phyloP scores from a whole-genome alignment of 2,113 vertebrate genomes.

The Mastomys natalensis region DNA sequence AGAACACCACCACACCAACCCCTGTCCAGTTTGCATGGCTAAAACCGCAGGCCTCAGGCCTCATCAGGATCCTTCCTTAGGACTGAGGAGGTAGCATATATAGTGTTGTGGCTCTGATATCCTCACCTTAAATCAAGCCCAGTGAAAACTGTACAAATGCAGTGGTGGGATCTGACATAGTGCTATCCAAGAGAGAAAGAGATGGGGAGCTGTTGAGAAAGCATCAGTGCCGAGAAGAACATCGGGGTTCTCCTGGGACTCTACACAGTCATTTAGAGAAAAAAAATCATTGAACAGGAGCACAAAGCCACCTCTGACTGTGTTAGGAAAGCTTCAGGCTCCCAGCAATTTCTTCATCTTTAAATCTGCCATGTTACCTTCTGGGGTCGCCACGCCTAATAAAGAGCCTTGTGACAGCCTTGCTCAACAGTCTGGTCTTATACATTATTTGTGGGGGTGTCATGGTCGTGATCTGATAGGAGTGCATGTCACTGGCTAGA shows the following conservation, averaged over 20 bases:
- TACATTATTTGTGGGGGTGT: no score
- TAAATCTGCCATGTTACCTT: not conserved
- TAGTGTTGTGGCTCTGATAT: not conserved
- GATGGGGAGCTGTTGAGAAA: not conserved
- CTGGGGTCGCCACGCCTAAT: no score
- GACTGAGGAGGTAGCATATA: not conserved
- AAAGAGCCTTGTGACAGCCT: not conserved
- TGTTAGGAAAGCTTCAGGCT: not conserved
- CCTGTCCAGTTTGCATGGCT: not conserved
- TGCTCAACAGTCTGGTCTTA: not conserved
- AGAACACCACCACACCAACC: rapidly evolving
- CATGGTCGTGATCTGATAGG: no score
- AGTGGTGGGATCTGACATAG: not conserved
- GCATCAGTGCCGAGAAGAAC: rapidly evolving
- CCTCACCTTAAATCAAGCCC: not conserved
- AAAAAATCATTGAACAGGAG: not conserved
- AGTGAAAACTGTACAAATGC: not conserved
- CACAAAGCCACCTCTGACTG: not conserved
- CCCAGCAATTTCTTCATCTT: not conserved
- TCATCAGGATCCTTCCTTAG: not conserved
- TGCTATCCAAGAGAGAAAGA: not conserved
- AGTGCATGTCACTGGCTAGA: no score
- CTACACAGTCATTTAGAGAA: not conserved
- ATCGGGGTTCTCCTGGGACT: no score
- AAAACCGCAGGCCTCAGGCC: not conserved